Evolutionary conservation across 2,888 invertebrate species (phyloP).

Genomic region (Hydrotaea cyrtoneurina): DNA sequence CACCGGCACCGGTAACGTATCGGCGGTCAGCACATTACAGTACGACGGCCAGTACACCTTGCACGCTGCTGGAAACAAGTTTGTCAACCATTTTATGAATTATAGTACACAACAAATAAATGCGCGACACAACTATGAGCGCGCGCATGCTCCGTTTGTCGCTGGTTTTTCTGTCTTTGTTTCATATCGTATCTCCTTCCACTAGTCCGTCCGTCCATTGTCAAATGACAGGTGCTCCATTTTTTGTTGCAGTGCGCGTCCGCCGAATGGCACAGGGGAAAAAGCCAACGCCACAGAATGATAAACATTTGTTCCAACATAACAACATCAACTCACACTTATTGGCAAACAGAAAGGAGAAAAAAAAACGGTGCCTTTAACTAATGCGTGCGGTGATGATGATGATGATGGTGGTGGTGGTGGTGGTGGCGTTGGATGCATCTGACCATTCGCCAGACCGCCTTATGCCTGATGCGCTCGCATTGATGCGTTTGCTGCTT

Average conservation of each 20-base stretch:
- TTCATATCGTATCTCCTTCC: constrained; percentile 9
- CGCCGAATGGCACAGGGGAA: constrained; percentile 8
- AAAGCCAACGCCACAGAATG: constrained; percentile 35
- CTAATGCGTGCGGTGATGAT: constrained; percentile 46
- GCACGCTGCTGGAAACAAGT: constrained; percentile 58
- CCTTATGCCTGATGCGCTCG: constrained; percentile 8
- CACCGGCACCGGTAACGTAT: constrained; percentile 65
- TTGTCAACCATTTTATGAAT: constrained; percentile 64
- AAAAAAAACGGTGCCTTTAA: constrained; percentile 29
- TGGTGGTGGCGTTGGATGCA: background rate
- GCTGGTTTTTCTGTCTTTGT: background rate
- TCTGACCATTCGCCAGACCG: constrained; percentile 8
- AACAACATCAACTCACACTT: constrained; percentile 53
- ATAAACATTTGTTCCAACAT: constrained; percentile 61
- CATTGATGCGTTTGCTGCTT: constrained; percentile 44
- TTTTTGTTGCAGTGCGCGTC: constrained; percentile 49
- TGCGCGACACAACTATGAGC: constrained; percentile 44
- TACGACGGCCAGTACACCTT: constrained; percentile 54
- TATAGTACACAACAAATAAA: constrained; percentile 51
- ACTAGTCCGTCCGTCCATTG: constrained; percentile 52
- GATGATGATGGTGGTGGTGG: constrained; percentile 23
- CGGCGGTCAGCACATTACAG: background rate
- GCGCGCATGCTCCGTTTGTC: constrained; percentile 53
- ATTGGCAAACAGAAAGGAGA: constrained; percentile 2
- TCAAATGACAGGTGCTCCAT: constrained; percentile 71